Evolutionary conservation across 92 coral and sea anemone species (phyloP), one percentile per base, ranked within the genome.

Genomic region (Palythoa heliodiscus): DNA sequence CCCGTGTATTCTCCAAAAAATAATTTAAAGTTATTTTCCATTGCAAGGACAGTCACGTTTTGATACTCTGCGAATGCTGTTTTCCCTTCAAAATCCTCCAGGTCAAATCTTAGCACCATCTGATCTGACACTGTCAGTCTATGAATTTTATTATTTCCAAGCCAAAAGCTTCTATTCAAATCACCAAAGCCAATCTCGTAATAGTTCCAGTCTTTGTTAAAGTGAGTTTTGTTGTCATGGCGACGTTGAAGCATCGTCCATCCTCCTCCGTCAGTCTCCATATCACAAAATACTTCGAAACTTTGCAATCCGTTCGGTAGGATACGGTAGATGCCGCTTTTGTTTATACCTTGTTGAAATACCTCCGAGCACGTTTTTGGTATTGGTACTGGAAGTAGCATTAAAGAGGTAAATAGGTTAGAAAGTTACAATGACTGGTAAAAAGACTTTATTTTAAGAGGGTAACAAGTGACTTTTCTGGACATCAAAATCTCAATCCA

Each of bases 181-280:
- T 24, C 15, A 9, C 82, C 82, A 55, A 77, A 77, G 48, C 69
- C 69, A 2, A 37, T 17, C 7, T 77, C 57, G 68, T 77, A 77
- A 7, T 13, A 11, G 12, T 77, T 7, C 82, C 82, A 77, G 22
- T 2, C 43, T 25, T 3, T 20, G 63, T 25, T 23, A 58, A 77
- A 77, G 16, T 53, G 7, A 29, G 19, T 11, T 8, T 5, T 29
- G 3, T 77, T 77, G 43, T 77, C 40, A 9, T 5, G 70, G 5
- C 82, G 82, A 1, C 82, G 67, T 37, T 77, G 82, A 77, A 77
- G 39, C n/a, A 77, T 43, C 3, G 82, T 77, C 82, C 82, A 77
- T 1, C 82, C 82, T 8, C 82, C 82, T 2, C 82, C 82, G 69
- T 57, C 69, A 2, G 82, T 77, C 19, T 53, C 63, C 82, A 77